Percentiles rank a stretch among this genome's conserved stretches.
Conservation (phyloP, 2,113 vertebrate species). For the Muntiacus reevesi region DNA sequence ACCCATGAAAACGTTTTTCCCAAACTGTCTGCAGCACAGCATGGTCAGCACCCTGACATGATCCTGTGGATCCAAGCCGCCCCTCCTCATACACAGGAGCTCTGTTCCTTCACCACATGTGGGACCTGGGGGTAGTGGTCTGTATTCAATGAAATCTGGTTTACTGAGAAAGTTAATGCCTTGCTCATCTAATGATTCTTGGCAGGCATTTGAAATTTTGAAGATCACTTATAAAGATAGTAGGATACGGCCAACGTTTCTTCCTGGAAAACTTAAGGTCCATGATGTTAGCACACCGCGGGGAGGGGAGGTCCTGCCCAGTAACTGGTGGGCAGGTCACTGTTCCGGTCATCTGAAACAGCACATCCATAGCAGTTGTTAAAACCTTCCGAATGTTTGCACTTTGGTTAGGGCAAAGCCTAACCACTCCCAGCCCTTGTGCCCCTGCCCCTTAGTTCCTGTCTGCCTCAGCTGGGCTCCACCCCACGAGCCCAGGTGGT, state of each 20-base stretch:
- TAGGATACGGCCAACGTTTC: not conserved
- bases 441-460: rapidly evolving
- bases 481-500: rapidly evolving
- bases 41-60: rapidly evolving
- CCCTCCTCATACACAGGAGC: no score
- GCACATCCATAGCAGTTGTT: not conserved
- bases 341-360: not conserved
- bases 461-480: rapidly evolving
- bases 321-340: not conserved
- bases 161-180: not conserved
- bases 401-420: no score
- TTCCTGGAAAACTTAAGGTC: not conserved
- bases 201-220: not conserved
- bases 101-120: not conserved
- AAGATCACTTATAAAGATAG: not conserved
- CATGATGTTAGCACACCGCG: rapidly evolving
- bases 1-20: not conserved
- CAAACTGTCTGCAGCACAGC: not conserved
- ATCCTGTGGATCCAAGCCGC: rapidly evolving
- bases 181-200: not conserved
- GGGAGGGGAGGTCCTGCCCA: not conserved
- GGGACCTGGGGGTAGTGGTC: no score
- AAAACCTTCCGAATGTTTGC: not conserved
- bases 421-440: not conserved
- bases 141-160: not conserved